These are phyloP conservation scores for Aegithalos caudatus DNA, from an alignment of 2,113 vertebrate genomes.

Conservation along the genomic window DNA sequence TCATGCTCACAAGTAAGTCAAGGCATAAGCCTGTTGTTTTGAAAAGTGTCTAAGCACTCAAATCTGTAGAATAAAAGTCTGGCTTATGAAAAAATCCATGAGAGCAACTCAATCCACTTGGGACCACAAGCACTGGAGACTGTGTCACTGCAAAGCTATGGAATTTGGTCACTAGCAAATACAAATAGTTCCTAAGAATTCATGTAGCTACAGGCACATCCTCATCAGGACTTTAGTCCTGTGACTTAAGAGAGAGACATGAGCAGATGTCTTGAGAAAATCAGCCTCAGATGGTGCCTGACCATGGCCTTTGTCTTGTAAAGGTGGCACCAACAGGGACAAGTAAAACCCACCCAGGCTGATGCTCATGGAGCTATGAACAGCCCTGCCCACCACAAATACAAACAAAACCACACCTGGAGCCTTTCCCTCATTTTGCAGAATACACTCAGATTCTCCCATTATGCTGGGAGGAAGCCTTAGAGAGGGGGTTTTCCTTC, in stretches of 20 bases:
- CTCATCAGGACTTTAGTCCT: neutral
- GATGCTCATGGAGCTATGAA: neutral
- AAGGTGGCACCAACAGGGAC: neutral
- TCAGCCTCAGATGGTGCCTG: neutral
- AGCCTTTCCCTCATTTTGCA: neutral
- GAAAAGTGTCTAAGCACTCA: neutral
- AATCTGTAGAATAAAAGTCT: neutral
- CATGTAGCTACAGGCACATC: too few species aligned
- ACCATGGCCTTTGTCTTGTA: neutral
- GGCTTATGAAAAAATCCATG: neutral
- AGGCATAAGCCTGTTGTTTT: neutral
- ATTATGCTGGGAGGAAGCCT: neutral
- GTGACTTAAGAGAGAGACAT: neutral
- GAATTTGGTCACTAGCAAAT: neutral
- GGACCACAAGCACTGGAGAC: neutral
- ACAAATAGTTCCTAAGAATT: neutral
- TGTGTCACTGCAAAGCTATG: neutral
- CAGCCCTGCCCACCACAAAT: neutral
- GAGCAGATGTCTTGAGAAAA: neutral
- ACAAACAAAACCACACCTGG: neutral
- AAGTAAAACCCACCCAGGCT: neutral
- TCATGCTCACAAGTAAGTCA: neutral
- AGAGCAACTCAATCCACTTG: neutral
- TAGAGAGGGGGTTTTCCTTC: neutral
- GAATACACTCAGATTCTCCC: neutral